These are phyloP conservation scores for Baccha elongata DNA, from an alignment of 2,888 invertebrate species.

Conservation along the genomic window DNA sequence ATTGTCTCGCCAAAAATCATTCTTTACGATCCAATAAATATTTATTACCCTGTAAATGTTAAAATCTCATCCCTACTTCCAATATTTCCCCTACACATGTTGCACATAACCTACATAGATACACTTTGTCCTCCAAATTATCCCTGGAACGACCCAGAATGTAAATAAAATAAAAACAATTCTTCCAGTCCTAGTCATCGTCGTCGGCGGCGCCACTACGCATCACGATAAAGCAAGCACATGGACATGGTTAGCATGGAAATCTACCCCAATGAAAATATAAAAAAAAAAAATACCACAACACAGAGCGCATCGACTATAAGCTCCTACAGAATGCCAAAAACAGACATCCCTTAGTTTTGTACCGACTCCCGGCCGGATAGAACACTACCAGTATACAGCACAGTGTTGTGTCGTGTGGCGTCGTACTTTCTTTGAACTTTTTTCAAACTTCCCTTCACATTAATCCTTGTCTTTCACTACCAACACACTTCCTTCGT, in stretches of 20 bases:
- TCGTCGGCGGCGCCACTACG: slow-evolving; percentile 54
- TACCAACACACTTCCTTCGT: slow-evolving; percentile 26
- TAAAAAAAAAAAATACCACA: slow-evolving; percentile 11
- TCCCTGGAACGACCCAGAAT: slow-evolving; percentile 42
- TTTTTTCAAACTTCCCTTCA: slow-evolving; percentile 68
- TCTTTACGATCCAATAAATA: slow-evolving; percentile 25
- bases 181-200: slow-evolving; percentile 54
- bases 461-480: slow-evolving; percentile 45
- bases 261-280: slow-evolving; percentile 51
- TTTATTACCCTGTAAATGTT: slow-evolving; percentile 51
- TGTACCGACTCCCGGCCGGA: slow-evolving; percentile 67
- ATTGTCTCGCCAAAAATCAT: background rate
- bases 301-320: slow-evolving; percentile 8
- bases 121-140: background rate
- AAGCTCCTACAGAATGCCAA: slow-evolving; percentile 33
- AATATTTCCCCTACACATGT: slow-evolving; percentile 58
- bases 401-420: slow-evolving; percentile 29
- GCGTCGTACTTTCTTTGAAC: slow-evolving; percentile 45
- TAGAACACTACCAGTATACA: slow-evolving; percentile 53
- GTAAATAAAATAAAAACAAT: slow-evolving; percentile 43
- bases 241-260: slow-evolving; percentile 55
- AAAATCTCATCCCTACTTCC: slow-evolving; percentile 33
- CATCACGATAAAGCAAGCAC: slow-evolving; percentile 53
- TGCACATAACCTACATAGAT: slow-evolving; percentile 33
- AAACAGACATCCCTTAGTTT: slow-evolving; percentile 63